Conservation (phyloP, 30 jellyfish, hydroid and myxozoan species). For the Chironex yamaguchii region DNA sequence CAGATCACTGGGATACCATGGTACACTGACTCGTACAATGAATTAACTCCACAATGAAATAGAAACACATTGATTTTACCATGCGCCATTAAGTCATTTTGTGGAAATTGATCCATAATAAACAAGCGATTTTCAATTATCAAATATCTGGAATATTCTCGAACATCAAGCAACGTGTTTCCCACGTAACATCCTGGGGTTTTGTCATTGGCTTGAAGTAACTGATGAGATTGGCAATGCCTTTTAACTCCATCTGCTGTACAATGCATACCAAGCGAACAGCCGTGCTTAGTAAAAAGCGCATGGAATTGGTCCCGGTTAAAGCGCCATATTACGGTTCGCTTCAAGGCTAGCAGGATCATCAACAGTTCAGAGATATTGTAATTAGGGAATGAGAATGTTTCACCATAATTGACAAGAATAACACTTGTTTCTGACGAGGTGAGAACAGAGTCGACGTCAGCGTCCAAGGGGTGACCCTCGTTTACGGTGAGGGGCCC, state of each 20-base stretch:
- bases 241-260: no score
- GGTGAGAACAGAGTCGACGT: neutral
- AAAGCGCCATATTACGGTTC: slow-evolving; percentile 41
- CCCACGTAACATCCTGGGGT: neutral
- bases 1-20: slow-evolving; percentile 25
- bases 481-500: slow-evolving; percentile 56
- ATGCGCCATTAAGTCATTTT: slow-evolving; percentile 31
- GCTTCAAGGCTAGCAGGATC: neutral
- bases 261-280: neutral
- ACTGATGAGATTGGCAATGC: no score
- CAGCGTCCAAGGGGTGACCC: neutral
- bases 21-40: slow-evolving; percentile 66
- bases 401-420: slow-evolving; percentile 38
- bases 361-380: neutral
- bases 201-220: neutral
- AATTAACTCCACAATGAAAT: slow-evolving; percentile 58
- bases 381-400: neutral
- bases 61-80: neutral
- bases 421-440: neutral
- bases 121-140: neutral
- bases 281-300: neutral
- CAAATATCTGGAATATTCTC: neutral
- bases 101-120: slow-evolving; percentile 50
- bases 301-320: neutral
- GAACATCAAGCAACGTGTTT: neutral